phyloP scores from a whole-genome alignment of 1,140 invertebrate genomes.

The Papilio polyxenes region DNA sequence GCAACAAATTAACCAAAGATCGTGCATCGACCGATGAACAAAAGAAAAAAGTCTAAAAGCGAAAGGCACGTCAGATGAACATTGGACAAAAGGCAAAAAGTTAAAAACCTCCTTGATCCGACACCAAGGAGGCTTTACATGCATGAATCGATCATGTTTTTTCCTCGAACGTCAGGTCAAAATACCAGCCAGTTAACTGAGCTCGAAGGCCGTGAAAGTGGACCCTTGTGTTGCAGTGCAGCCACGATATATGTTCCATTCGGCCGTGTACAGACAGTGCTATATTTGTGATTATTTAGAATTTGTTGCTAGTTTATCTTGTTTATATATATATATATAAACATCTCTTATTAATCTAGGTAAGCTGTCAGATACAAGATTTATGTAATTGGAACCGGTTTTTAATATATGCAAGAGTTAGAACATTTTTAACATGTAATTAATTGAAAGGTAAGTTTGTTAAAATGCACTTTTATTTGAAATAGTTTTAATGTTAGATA shows the following conservation, averaged over 20 bases:
- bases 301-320: not conserved
- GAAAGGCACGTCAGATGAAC: constrained; percentile 1
- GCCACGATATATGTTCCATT: not conserved
- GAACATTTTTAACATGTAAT: no score
- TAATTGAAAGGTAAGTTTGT: no score
- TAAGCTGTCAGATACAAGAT: not conserved
- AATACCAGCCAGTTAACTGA: constrained; percentile 6
- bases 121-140: not conserved
- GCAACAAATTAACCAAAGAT: not conserved
- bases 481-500: no score
- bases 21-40: not conserved
- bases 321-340: no score
- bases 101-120: not conserved
- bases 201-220: constrained; percentile 25
- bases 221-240: constrained; percentile 11
- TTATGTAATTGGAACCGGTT: not conserved
- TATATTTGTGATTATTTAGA: not conserved
- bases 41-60: not conserved
- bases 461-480: no score
- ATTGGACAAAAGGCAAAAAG: not conserved
- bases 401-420: no score
- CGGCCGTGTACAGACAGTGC: not conserved
- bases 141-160: not conserved
- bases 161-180: constrained; percentile 18
- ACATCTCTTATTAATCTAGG: not conserved